Evolutionary conservation across 2,888 invertebrate species (phyloP).

Genomic region (Magallana nippona): DNA sequence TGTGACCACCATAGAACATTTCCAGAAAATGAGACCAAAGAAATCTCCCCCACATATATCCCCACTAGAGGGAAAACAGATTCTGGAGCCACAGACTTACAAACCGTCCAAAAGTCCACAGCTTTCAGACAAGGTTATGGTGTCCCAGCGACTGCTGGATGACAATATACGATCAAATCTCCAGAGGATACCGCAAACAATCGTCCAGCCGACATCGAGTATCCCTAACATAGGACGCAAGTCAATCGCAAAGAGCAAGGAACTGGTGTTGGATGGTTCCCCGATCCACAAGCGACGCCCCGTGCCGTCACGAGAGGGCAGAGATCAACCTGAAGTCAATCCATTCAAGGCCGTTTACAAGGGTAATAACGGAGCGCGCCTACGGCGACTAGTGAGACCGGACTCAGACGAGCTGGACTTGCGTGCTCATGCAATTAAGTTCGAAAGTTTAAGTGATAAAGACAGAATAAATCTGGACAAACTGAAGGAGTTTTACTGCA

Average conservation of each 20-base stretch:
- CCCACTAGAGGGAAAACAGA: constrained; percentile 68
- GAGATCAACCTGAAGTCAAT: constrained; percentile 49
- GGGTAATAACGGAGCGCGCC: constrained; percentile 51
- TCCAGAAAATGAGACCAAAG: constrained; percentile 68
- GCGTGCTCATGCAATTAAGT: constrained; percentile 56
- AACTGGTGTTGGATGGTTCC: constrained; percentile 60
- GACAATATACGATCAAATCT: constrained; percentile 66
- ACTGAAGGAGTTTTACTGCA: constrained; percentile 64
- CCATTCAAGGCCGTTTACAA: constrained; percentile 56
- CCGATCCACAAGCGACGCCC: constrained; percentile 50
- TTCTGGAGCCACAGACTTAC: constrained; percentile 59
- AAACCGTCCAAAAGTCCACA: constrained; percentile 45
- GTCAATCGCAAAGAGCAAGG: constrained; percentile 51
- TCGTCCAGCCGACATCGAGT: constrained; percentile 63
- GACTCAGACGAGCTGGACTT: constrained; percentile 57
- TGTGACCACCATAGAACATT: constrained; percentile 68
- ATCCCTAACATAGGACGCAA: constrained; percentile 66
- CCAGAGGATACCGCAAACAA: constrained; percentile 61
- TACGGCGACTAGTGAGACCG: constrained; percentile 50
- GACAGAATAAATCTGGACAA: constrained; percentile 61
- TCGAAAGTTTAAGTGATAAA: constrained; percentile 57
- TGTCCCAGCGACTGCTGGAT: constrained; percentile 56
- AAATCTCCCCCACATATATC: constrained; percentile 61
- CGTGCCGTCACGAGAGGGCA: neutral
- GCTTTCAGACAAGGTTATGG: constrained; percentile 41